Conservation (phyloP, 1,140 invertebrate genomes). For the Harlomillsia oculata region DNA sequence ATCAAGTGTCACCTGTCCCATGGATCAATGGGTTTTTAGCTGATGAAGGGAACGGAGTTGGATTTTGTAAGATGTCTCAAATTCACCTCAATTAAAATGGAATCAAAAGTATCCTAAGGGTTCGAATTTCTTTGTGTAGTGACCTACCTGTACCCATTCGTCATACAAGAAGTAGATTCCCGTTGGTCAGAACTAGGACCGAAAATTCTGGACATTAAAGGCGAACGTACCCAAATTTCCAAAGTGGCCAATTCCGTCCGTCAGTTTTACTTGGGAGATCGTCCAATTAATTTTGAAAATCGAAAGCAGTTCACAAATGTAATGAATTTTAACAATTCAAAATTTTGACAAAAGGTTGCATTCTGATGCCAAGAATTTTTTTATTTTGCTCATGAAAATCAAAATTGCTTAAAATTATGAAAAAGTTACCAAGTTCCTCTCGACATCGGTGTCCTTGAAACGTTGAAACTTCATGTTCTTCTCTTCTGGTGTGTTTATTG, state of each 20-base stretch:
- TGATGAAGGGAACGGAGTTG: slow-evolving; percentile 21
- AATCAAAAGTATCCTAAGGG: too few species aligned
- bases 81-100: not conserved
- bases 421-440: too few species aligned
- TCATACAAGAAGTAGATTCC: slow-evolving; percentile 9
- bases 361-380: not conserved
- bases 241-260: slow-evolving; percentile 7
- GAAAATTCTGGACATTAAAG: slow-evolving; percentile 12
- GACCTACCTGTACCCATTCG: slow-evolving; percentile 16
- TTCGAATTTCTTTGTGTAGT: slow-evolving; percentile 1
- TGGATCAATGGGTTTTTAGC: slow-evolving; percentile 19
- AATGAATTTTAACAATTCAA: not conserved
- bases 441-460: not conserved
- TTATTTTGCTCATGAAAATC: not conserved
- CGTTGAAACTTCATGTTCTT: not conserved
- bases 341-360: too few species aligned
- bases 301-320: slow-evolving; percentile 7
- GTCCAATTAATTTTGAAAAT: slow-evolving; percentile 9
- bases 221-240: slow-evolving; percentile 8
- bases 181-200: slow-evolving; percentile 19
- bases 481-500: not conserved
- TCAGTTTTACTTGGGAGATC: slow-evolving; percentile 18
- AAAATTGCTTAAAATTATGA: too few species aligned
- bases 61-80: slow-evolving; percentile 8
- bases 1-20: slow-evolving; percentile 9